Conservation (phyloP, 1,140 invertebrate genomes). For the Musca vetustissima region DNA sequence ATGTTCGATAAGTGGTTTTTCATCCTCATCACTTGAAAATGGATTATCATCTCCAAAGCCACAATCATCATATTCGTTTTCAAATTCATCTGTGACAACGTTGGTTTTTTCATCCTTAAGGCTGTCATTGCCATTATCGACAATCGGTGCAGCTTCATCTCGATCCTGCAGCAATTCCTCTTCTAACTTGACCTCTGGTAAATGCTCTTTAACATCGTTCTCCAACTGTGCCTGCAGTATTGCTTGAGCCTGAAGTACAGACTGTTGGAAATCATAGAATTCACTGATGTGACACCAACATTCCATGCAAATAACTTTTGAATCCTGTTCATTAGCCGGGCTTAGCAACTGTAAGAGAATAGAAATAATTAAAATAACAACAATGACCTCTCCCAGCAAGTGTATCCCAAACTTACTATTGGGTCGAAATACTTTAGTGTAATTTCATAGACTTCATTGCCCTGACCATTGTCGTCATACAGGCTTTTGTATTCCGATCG, state of each 20-base stretch:
- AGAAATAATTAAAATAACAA: too few relatives aligned
- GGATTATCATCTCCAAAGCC: slow-evolving; percentile 2
- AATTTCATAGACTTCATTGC: slow-evolving; percentile 6
- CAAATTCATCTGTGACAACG: background rate
- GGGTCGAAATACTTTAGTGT: slow-evolving; percentile 8
- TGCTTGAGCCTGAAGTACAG: background rate
- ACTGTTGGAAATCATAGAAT: background rate
- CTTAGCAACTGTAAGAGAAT: background rate
- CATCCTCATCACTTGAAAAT: background rate
- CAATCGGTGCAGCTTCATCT: too few relatives aligned
- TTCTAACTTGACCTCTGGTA: background rate
- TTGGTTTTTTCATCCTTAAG: background rate
- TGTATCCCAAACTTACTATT: background rate
- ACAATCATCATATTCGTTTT: background rate
- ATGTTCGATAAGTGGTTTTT: background rate
- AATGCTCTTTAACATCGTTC: background rate
- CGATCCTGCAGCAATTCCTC: background rate
- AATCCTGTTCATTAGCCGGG: too few relatives aligned
- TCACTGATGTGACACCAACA: slow-evolving; percentile 6
- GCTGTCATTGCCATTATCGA: background rate
- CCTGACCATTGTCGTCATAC: background rate
- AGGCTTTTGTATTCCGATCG: background rate
- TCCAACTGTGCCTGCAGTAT: slow-evolving; percentile 1
- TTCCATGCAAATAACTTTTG: background rate
- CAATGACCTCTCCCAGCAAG: too few relatives aligned